Evolutionary conservation across 64 coral and sea anemone genomes (phyloP).

Genomic region (Platygyra sinensis): DNA sequence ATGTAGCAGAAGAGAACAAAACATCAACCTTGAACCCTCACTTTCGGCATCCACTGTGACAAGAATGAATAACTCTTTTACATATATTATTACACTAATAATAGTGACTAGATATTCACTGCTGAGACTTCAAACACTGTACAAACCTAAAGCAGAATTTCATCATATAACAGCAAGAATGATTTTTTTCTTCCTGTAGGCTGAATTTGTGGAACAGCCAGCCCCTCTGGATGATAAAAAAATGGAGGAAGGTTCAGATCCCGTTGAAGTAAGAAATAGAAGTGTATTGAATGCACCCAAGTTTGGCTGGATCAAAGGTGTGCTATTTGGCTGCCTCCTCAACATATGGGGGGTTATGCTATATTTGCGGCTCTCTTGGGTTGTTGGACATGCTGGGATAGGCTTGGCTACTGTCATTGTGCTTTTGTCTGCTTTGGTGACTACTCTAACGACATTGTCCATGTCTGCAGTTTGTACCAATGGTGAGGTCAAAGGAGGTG

Average conservation of each 20-base stretch:
- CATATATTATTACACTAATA: too few relatives aligned
- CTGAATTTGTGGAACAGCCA: not conserved
- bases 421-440: slow-evolving; percentile 84
- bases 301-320: slow-evolving; percentile 98
- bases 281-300: slow-evolving; percentile 46
- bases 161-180: too few relatives aligned
- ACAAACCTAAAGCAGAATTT: too few relatives aligned
- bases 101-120: too few relatives aligned
- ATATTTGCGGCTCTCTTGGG: slow-evolving; percentile 83
- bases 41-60: too few relatives aligned
- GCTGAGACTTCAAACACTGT: too few relatives aligned
- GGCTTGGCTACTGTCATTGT: slow-evolving; percentile 84
- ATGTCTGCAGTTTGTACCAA: slow-evolving; percentile 99
- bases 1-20: too few relatives aligned
- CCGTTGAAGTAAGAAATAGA: not conserved
- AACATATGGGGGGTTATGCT: slow-evolving; percentile 99
- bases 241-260: not conserved
- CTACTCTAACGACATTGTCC: slow-evolving; percentile 86
- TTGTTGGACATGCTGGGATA: slow-evolving; percentile 95
- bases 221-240: not conserved
- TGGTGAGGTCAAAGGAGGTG: slow-evolving; percentile 99
- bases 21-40: too few relatives aligned
- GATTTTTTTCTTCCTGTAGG: not conserved
- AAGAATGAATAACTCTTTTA: too few relatives aligned
- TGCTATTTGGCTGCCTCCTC: slow-evolving; percentile 87